Percentiles rank a stretch among this genome's conserved stretches.
Conservation (phyloP, 2,888 invertebrate species). For the Tetheella fluctuosa region DNA sequence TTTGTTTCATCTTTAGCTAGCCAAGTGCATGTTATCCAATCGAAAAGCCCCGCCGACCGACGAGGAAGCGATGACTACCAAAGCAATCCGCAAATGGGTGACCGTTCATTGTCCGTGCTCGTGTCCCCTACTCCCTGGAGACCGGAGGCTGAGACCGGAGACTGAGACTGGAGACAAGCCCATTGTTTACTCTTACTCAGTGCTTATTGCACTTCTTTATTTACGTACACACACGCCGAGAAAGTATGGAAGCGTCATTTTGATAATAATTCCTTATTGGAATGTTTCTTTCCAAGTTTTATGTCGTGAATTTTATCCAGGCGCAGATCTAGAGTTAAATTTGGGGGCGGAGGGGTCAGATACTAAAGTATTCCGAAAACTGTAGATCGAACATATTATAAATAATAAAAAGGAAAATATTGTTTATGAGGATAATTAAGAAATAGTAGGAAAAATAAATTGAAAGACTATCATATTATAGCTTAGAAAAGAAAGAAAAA, state of each 20-base stretch:
- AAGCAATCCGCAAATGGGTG: constrained; percentile 8
- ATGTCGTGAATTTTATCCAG: too few species aligned
- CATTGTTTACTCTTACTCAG: constrained; percentile 6
- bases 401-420: too few species aligned
- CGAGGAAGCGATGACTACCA: background rate
- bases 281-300: too few species aligned
- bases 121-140: background rate
- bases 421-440: too few species aligned
- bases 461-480: too few species aligned
- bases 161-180: background rate
- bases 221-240: background rate
- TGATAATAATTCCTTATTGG: background rate
- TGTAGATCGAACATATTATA: too few species aligned
- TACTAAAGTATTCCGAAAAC: too few species aligned
- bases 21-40: background rate
- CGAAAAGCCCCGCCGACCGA: background rate
- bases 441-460: too few species aligned
- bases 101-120: background rate
- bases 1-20: too few species aligned
- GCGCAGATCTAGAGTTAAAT: too few species aligned
- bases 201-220: constrained; percentile 8
- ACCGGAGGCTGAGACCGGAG: background rate
- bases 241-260: constrained; percentile 7
- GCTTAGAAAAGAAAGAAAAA: too few species aligned
- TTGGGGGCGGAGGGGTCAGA: too few species aligned